Evolutionary conservation across 2,797 vertebrate species (phyloP).

Genomic region (Halcyon chelicuti): DNA sequence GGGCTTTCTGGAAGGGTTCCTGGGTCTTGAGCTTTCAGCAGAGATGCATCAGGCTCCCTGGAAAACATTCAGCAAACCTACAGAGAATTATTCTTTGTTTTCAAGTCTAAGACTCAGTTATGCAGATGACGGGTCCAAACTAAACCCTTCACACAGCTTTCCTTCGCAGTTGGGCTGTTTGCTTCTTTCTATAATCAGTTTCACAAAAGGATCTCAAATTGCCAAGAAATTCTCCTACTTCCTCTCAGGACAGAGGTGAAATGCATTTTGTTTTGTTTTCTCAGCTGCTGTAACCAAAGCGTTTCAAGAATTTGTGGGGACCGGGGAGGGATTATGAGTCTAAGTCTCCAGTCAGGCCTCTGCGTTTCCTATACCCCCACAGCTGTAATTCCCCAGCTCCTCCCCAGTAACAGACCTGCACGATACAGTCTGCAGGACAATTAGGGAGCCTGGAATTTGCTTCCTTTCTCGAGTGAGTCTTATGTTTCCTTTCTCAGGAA

Average conservation of each 20-base stretch:
- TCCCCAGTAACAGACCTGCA: background rate
- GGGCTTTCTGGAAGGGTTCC: background rate
- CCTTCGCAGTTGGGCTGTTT: background rate
- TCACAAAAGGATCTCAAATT: background rate
- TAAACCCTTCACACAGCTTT: background rate
- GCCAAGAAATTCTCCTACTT: constrained; percentile 15
- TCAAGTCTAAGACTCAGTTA: background rate
- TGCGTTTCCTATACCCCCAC: background rate
- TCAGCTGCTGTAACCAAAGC: constrained; percentile 13
- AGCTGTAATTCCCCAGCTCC: background rate
- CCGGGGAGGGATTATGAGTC: background rate
- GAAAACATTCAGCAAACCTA: background rate
- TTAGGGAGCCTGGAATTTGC: background rate
- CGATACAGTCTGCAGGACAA: rapidly evolving
- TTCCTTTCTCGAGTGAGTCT: background rate
- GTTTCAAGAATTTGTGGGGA: background rate
- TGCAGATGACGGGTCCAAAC: background rate
- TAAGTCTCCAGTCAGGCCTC: background rate
- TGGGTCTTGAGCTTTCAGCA: background rate
- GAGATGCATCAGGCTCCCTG: background rate
- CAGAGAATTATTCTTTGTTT: background rate
- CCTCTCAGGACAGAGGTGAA: background rate
- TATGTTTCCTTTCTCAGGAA: background rate
- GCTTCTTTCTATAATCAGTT: background rate
- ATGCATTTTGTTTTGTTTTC: constrained; percentile 9